A percentile compares a stretch with the other conserved stretches of the same genome.
phyloP scores from a whole-genome alignment of 2,113 vertebrate genomes.

The Muntiacus reevesi region DNA sequence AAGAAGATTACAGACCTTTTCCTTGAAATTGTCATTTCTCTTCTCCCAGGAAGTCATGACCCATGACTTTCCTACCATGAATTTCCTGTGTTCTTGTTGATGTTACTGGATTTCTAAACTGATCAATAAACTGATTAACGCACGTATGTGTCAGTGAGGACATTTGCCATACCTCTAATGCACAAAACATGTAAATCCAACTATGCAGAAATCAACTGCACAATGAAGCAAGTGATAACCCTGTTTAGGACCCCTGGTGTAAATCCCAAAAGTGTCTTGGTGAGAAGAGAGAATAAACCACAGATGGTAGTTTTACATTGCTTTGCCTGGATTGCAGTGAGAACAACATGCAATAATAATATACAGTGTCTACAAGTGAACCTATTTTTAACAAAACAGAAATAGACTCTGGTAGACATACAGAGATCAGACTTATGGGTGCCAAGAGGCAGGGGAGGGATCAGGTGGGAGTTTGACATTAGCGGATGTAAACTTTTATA shows the following conservation, averaged over 20 bases:
- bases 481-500: accelerated
- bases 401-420: neutral
- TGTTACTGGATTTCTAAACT: neutral
- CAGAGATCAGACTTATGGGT: neutral
- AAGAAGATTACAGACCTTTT: neutral
- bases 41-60: too few relatives aligned
- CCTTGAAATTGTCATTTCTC: too few relatives aligned
- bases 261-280: neutral
- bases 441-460: neutral
- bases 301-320: neutral
- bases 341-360: neutral
- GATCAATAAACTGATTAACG: neutral
- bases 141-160: accelerated
- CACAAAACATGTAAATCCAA: neutral
- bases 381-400: neutral
- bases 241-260: accelerated
- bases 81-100: neutral
- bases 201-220: accelerated
- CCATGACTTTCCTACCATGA: accelerated
- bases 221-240: neutral
- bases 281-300: neutral
- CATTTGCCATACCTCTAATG: accelerated
- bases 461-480: neutral
- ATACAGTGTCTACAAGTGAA: neutral
- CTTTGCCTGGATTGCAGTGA: neutral